Evolutionary conservation across 2,888 invertebrate genomes (phyloP).

Genomic region (Hymenopus coronatus): DNA sequence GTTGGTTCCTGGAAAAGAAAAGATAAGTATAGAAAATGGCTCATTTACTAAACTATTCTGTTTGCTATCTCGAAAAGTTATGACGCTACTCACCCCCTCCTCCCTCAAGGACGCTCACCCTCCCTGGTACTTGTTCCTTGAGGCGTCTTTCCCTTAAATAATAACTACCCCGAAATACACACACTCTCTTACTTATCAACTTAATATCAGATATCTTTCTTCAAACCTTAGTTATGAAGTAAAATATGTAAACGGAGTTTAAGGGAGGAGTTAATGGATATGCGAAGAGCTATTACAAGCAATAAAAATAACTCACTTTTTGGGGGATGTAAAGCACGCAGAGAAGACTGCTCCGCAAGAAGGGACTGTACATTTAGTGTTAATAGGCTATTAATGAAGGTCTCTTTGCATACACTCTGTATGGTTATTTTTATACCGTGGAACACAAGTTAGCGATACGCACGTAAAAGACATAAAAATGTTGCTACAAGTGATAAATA

Average conservation of each 20-base stretch:
- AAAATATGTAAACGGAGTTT: neutral
- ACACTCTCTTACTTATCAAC: neutral
- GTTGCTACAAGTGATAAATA: constrained; percentile 17
- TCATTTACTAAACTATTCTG: constrained; percentile 33
- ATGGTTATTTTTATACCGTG: neutral
- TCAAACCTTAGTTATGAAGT: neutral
- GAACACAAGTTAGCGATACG: constrained; percentile 18
- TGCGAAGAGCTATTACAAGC: neutral
- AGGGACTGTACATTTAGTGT: neutral
- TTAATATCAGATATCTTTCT: constrained; percentile 18
- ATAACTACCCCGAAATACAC: neutral
- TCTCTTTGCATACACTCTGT: neutral
- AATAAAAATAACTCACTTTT: constrained; percentile 1
- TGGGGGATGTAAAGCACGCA: neutral
- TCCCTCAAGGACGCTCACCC: neutral
- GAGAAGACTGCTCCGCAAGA: neutral
- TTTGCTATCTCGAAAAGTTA: constrained; percentile 33
- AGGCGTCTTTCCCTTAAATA: constrained; percentile 9
- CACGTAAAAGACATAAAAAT: constrained; percentile 23
- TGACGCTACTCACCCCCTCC: constrained; percentile 16
- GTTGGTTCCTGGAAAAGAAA: constrained; percentile 15
- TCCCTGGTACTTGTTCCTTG: constrained; percentile 5
- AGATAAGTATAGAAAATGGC: constrained; percentile 31
- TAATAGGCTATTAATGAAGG: constrained; percentile 25
- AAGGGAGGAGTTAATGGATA: neutral